Percentiles rank a stretch among this genome's conserved stretches.
Conservation (phyloP, 2,113 vertebrate species). For the Phalacrocorax carbo region DNA sequence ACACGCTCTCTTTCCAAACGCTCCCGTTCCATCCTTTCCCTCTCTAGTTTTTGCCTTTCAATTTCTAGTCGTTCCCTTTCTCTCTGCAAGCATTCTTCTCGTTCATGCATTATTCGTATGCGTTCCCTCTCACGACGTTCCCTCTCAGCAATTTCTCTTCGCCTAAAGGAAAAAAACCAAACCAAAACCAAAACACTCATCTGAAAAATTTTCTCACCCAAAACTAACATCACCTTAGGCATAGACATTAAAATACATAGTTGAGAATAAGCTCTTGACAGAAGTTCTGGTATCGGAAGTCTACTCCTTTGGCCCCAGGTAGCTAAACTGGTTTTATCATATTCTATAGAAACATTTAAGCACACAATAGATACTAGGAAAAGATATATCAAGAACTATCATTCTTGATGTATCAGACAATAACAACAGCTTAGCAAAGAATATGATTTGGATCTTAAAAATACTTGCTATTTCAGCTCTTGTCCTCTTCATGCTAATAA, state of each 20-base stretch:
- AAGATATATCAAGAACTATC: neutral
- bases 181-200: neutral
- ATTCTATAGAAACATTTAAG: neutral
- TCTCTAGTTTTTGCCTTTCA: conserved; percentile 93
- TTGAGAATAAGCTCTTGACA: neutral
- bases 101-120: conserved; percentile 87
- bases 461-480: neutral
- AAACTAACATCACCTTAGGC: neutral
- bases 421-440: neutral
- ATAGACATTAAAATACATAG: neutral
- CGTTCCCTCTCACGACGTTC: conserved; percentile 87
- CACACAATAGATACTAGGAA: neutral
- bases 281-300: neutral
- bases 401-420: neutral
- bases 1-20: conserved; percentile 93
- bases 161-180: conserved; percentile 66
- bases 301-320: neutral
- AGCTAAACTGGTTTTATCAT: neutral
- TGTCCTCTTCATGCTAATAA: neutral
- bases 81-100: conserved; percentile 91
- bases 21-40: conserved; percentile 95
- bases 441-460: neutral
- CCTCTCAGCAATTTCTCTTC: conserved; percentile 89
- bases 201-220: neutral
- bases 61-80: conserved; percentile 93